Evolutionary conservation across 2,888 invertebrate genomes (phyloP).

Genomic region (Trypoxylon attenuatum): DNA sequence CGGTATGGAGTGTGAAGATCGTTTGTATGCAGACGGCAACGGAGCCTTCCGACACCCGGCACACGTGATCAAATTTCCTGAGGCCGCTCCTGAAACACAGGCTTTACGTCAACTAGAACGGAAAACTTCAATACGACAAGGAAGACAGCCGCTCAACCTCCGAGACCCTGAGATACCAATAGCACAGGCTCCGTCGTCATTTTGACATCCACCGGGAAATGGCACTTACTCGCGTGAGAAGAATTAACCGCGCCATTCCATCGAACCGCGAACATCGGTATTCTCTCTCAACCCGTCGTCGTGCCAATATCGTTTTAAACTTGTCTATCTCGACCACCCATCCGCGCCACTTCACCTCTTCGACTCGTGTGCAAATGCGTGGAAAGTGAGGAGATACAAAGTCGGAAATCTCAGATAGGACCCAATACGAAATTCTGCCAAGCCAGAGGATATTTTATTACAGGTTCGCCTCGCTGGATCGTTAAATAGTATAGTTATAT

Average conservation of each 20-base stretch:
- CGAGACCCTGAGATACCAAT: background rate
- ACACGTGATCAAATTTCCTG: conserved; percentile 68
- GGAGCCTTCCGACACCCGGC: conserved; percentile 65
- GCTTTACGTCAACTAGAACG: conserved; percentile 50
- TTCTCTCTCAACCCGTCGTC: too few relatives aligned
- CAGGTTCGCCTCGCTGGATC: too few relatives aligned
- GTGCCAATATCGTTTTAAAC: too few relatives aligned
- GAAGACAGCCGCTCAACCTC: background rate
- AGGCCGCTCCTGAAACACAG: conserved; percentile 40
- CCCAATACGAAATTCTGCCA: too few relatives aligned
- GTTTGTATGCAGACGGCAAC: conserved; percentile 67
- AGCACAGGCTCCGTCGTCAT: background rate
- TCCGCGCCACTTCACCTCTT: too few relatives aligned
- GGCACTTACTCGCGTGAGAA: conserved; percentile 6
- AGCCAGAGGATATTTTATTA: too few relatives aligned
- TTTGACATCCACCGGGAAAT: conserved; percentile 24
- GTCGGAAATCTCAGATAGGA: too few relatives aligned
- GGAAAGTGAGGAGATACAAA: too few relatives aligned
- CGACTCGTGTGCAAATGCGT: too few relatives aligned
- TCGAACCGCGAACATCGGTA: background rate
- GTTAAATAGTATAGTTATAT: too few relatives aligned
- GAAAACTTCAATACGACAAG: conserved; percentile 45
- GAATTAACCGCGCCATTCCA: conserved; percentile 16
- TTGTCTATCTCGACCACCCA: background rate
- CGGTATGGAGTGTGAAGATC: conserved; percentile 49